These are phyloP conservation scores for Copidosoma aretas DNA, from an alignment of 2,888 invertebrate species.

Conservation along the genomic window DNA sequence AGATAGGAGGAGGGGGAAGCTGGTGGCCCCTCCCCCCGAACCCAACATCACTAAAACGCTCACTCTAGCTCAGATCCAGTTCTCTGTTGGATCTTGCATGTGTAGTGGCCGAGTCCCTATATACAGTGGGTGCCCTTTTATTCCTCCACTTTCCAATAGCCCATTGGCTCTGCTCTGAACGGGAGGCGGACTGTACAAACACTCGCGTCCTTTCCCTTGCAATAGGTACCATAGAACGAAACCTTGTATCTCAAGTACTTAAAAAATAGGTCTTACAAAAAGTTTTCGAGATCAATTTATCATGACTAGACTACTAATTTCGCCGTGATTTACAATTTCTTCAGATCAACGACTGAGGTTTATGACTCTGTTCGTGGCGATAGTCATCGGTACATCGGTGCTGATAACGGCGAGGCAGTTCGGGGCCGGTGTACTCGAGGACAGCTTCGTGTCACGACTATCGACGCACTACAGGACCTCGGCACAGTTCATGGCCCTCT, in stretches of 20 bases:
- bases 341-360: conserved; percentile 91
- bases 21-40: conserved; percentile 15
- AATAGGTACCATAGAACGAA: too few relatives aligned
- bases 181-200: background rate
- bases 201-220: background rate
- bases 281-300: too few relatives aligned
- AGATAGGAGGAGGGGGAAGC: background rate
- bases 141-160: background rate
- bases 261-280: too few relatives aligned
- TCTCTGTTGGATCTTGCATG: background rate
- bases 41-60: too few relatives aligned
- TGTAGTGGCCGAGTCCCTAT: too few relatives aligned
- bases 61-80: too few relatives aligned
- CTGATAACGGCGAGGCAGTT: conserved; percentile 82
- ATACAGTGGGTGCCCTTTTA: too few relatives aligned
- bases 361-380: conserved; percentile 82
- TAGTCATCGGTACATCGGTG: conserved; percentile 78
- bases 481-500: conserved; percentile 94
- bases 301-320: too few relatives aligned
- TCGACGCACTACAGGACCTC: conserved; percentile 89
- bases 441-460: conserved; percentile 90
- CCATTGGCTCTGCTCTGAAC: background rate
- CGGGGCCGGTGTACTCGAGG: conserved; percentile 88
- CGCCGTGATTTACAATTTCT: conserved; percentile 49
- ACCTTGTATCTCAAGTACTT: too few relatives aligned